A percentile compares a stretch with the other conserved stretches of the same genome.
These are phyloP conservation scores for Chelonus insularis DNA, from an alignment of 1,140 invertebrate species.

Conservation along the genomic window DNA sequence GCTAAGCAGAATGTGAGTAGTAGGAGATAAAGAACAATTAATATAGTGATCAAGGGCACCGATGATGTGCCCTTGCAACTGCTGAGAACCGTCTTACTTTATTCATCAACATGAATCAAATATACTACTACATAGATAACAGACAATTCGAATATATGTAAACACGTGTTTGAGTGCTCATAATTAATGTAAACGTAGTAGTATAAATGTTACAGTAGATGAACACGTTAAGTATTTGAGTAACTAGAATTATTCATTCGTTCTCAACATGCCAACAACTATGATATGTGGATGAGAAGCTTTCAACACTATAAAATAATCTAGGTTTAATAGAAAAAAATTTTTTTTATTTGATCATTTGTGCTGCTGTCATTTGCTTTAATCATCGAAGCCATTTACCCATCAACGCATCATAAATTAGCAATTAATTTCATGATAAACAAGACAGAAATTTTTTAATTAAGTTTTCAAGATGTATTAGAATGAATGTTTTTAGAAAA, in stretches of 20 bases:
- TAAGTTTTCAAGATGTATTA: too few relatives aligned
- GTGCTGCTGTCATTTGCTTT: too few relatives aligned
- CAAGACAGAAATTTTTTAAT: too few relatives aligned
- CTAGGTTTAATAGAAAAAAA: too few relatives aligned
- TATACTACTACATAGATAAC: background rate
- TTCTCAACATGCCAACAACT: background rate
- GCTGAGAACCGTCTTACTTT: conserved; percentile 7
- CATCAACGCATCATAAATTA: too few relatives aligned
- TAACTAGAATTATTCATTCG: conserved; percentile 27
- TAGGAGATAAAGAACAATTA: conserved; percentile 31
- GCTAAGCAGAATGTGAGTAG: background rate
- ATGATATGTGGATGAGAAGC: background rate
- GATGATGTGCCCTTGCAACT: conserved; percentile 8
- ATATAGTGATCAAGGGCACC: conserved; percentile 24
- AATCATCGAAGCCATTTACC: too few relatives aligned
- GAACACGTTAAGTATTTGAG: conserved; percentile 28
- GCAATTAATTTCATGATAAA: too few relatives aligned
- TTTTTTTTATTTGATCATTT: too few relatives aligned
- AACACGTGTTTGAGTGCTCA: conserved; percentile 27
- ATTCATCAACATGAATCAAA: background rate
- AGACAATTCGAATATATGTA: conserved; percentile 15
- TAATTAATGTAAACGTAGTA: conserved; percentile 30
- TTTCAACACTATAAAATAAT: too few relatives aligned
- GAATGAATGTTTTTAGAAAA: too few relatives aligned
- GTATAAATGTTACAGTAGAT: conserved; percentile 23